Evolutionary conservation across 2,888 invertebrate species (phyloP).

Genomic region (Catocala sponsa): DNA sequence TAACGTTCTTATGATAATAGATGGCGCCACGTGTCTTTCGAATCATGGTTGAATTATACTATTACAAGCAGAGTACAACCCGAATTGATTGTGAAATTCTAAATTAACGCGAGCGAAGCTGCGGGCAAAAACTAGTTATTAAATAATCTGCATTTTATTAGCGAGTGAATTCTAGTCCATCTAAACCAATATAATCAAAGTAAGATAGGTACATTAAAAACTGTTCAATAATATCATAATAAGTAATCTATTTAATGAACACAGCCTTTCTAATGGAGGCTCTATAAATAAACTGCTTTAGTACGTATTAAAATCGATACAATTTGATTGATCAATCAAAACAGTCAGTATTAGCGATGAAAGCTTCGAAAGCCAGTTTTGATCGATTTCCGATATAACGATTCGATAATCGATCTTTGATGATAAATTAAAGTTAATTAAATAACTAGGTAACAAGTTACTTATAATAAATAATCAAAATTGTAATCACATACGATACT

Average conservation of each 20-base stretch:
- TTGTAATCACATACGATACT: background rate
- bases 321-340: constrained; percentile 1
- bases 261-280: background rate
- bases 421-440: background rate
- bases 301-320: constrained; percentile 1
- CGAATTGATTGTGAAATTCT: no score
- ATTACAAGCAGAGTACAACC: no score
- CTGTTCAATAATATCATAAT: background rate
- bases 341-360: background rate
- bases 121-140: no score
- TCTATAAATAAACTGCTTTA: background rate
- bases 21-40: no score
- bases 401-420: background rate
- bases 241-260: background rate
- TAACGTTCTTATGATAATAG: no score
- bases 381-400: background rate
- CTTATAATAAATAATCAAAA: background rate
- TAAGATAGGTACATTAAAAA: background rate
- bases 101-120: no score
- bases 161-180: constrained; percentile 2
- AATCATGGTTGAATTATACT: no score
- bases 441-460: background rate
- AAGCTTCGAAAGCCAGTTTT: background rate
- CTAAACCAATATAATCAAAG: background rate
- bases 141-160: background rate